Evolutionary conservation across 2,113 vertebrate species (phyloP).

Genomic region (Theristicus caerulescens): DNA sequence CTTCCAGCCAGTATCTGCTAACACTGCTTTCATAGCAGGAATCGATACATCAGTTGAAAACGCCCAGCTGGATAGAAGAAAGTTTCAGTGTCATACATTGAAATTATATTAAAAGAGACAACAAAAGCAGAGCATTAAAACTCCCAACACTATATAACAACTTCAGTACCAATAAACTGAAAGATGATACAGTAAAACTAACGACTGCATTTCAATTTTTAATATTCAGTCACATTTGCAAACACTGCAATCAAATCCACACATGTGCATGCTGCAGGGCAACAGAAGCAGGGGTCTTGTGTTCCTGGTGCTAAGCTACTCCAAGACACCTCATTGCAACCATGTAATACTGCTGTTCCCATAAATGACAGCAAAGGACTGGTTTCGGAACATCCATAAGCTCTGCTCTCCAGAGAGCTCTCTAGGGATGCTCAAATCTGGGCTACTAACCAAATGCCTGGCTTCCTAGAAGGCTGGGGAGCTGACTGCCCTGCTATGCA

Average conservation of each 20-base stretch:
- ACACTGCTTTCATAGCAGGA: neutral
- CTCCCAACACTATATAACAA: neutral
- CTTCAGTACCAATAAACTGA: neutral
- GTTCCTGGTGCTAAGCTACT: neutral
- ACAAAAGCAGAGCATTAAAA: neutral
- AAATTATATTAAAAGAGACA: neutral
- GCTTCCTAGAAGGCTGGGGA: neutral
- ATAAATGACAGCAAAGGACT: neutral
- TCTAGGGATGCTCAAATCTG: neutral
- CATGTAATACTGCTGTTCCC: neutral
- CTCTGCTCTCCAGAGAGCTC: neutral
- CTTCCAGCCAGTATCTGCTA: neutral
- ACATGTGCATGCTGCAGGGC: neutral
- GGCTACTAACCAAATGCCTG: neutral
- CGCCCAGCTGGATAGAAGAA: neutral
- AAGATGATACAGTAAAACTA: neutral
- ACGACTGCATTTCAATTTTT: neutral
- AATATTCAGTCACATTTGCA: neutral
- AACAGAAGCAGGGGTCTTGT: fast-evolving
- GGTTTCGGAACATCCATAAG: neutral
- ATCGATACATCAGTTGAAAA: neutral
- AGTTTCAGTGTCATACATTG: neutral
- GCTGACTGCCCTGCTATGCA: neutral
- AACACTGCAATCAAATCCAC: neutral
- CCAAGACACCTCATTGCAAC: neutral